Base-by-base conservation (phyloP, 1,140 invertebrate species). In the Triops cancriformis region DNA sequence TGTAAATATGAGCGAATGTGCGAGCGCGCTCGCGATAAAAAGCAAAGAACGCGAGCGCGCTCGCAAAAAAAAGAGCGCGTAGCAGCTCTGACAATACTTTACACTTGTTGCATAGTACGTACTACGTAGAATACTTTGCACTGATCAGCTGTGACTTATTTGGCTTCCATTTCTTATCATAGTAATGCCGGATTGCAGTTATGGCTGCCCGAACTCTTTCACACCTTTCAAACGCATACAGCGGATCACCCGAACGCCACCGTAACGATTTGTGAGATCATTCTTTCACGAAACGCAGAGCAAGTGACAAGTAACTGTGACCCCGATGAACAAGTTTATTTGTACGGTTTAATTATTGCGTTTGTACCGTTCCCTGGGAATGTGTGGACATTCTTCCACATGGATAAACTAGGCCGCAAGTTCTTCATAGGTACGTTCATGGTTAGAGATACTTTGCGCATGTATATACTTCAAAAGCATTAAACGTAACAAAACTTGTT, bases 181-280 rank as follows among this genome's bases (percentile, higher is more conserved):
- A n/a, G 90, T 78, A 94, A 95, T 83, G 94, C 94, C 82, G 93
- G 93, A 74, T 85, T 94, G 26, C 93, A 94, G 92, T 93, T 95
- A 91, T 95, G 93, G 93, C 94, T 95, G 85, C 93, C 93, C 0
- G 93, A 94, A 85, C 87, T 95, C 79, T 94, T 94, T 85, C 93
- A 93, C 83, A 90, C 93, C 72, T 94, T 94, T 82, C 91, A 94
- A 83, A 90, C 92, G 82, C 94, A 88, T 83, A 87, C 89, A 76
- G 87, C 87, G 43, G 86, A 82, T 0, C 81, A 87, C 80, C 87
- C 87, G 2, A 85, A 88, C 79, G 80, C 87, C 77, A 86, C 87
- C 72, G 91, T 92, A 0, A 89, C 89, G 76, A 91, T 94, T 51
- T 94, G 93, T 81, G 83, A 89, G 79, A 91, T 94, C 27, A 93